Base-by-base conservation (phyloP, 2,797 vertebrate genomes). In the Tapera naevia region DNA sequence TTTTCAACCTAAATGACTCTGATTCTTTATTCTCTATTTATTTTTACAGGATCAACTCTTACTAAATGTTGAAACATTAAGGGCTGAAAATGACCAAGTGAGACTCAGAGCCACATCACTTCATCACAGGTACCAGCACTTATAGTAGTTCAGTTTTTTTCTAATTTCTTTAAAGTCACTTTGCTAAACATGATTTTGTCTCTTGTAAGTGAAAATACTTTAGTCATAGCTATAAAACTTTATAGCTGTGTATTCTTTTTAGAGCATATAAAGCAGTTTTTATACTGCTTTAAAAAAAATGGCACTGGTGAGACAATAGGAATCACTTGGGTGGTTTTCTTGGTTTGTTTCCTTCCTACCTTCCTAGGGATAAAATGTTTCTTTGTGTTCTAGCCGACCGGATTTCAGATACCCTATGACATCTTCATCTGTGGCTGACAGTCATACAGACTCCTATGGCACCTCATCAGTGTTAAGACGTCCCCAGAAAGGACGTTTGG, bases 341-440 rank as follows among this genome's bases (percentile, higher is more conserved):
- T 62, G 8, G 6, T 33, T 67, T 43, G 4, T 71, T 86, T 53
- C 6, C 28, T 66, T 25, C 3, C 3, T 78, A 5, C 37, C 28
- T 73, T 53, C 2, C 1, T 81, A 39, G 84, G 30, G 39, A 25
- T 45, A 18, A 37, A 58, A 21, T 46, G 35, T 80, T 79, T 91
- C n/a, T 64, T 48, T 37, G 1, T 81, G 32, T 94, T 96, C 24
- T 95, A 99, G 99, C 62, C 98, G 98, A 28, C 97, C 99, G 1
- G 99, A 99, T 88, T 99, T 99, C 98, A 98, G 99, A 89, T 99
- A 98, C 96, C 98, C 99, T 0, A 97, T 99, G 81, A 96, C 98
- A 2, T 91, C 98, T 8, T 98, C 99, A 9, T 98, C 98, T 2
- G 97, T 98, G 97, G 98, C 98, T 50, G 99, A 99, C 88, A 98